Evolutionary conservation across 1,140 invertebrate genomes (phyloP), one percentile per base, ranked within the genome.

Genomic region (Periplaneta americana): DNA sequence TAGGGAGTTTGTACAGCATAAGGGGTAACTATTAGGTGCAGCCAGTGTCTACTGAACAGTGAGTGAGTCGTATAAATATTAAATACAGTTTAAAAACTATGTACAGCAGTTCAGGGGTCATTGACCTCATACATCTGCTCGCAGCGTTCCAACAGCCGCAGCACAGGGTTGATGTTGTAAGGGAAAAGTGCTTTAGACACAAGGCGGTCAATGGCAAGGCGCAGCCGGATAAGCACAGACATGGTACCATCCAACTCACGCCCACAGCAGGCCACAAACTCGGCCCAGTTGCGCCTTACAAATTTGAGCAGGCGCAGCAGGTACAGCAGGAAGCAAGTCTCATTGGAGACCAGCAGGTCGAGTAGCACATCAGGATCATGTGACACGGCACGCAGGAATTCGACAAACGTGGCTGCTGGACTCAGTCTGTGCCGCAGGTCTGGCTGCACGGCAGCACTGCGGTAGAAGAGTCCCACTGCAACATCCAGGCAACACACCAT

Each of bases 401-500:
- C 94, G 78, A 96, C 91, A 85, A 97, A 97, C 22, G 95, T 96
- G 78, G 93, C 90, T 80, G 95, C 92, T 0, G 96, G 96, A 89
- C 94, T 96, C 66, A 97, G 88, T 91, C 95, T 95, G 5, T 92
- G 91, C 82, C 94, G 92, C 74, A 95, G 89, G 66, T 79, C 35
- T 84, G 94, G 94, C 33, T 93, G 91, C n/a, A n/a, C n/a, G 9
- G 94, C 94, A 82, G 86, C 83, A 85, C 95, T 94, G 75, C 95
- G 91, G 85, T 95, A 95, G 34, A 94, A 95, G 32, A 97, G 92
- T 77, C 95, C 96, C 74, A 95, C 93, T 8, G 94, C 95, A 34
- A 97, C 96, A 87, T 97, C 96, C 36, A 97, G 87, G 66, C 95
- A 96, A 87, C 96, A 97, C 1, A 97, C 94, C 95, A 98, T 96